Conservation (phyloP, 2,113 vertebrate genomes). For the Pollachius pollachius region DNA sequence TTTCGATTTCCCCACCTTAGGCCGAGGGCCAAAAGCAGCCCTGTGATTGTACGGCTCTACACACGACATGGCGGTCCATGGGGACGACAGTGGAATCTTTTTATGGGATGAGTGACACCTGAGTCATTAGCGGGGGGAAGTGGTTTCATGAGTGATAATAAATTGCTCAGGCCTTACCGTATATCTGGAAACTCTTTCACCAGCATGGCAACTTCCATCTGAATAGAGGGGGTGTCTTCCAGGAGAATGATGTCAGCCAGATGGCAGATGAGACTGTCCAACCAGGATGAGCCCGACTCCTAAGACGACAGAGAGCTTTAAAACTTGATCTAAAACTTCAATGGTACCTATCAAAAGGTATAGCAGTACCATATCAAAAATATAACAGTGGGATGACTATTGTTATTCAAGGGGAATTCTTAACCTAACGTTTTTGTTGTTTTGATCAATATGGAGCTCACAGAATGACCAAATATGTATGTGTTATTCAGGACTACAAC, state of each 20-base stretch:
- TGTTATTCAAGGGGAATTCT: too few relatives aligned
- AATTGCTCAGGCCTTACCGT: slow-evolving; percentile 69
- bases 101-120: slow-evolving; percentile 40
- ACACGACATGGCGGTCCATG: slow-evolving; percentile 46
- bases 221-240: slow-evolving; percentile 87
- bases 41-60: slow-evolving; percentile 46
- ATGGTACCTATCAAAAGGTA: not conserved
- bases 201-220: slow-evolving; percentile 88
- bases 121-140: slow-evolving; percentile 16
- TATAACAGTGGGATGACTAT: too few relatives aligned
- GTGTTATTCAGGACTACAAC: not conserved
- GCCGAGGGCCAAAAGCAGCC: slow-evolving; percentile 42
- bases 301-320: slow-evolving; percentile 35
- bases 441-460: not conserved
- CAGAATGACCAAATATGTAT: not conserved
- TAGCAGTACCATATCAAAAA: too few relatives aligned
- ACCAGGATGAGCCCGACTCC: slow-evolving; percentile 82
- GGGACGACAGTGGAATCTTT: slow-evolving; percentile 20
- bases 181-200: slow-evolving; percentile 88
- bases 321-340: not conserved
- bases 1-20: slow-evolving; percentile 31
- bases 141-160: not conserved
- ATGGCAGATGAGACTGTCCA: slow-evolving; percentile 82
- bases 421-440: not conserved
- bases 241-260: slow-evolving; percentile 85